Conservation (phyloP, 2,113 vertebrate species). For the Progne subis region DNA sequence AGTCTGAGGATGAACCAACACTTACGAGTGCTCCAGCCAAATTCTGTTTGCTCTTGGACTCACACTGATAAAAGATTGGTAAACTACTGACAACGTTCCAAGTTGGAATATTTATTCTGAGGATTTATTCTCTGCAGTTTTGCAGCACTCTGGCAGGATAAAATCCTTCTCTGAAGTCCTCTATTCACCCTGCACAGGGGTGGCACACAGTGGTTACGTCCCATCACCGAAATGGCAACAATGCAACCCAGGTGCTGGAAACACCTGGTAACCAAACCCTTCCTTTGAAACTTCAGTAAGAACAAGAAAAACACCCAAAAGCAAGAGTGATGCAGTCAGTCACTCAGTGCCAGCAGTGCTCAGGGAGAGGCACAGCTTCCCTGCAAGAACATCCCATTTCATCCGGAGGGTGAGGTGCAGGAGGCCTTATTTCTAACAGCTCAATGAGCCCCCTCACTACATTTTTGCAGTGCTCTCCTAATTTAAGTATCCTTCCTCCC, state of each 20-base stretch:
- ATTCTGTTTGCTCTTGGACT: neutral
- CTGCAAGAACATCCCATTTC: neutral
- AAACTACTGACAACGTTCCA: rapidly evolving
- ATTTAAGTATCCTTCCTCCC: neutral
- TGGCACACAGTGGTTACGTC: neutral
- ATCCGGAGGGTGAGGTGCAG: neutral
- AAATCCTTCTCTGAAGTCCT: neutral
- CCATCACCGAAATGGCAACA: neutral
- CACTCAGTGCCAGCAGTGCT: neutral
- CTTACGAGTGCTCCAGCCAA: neutral
- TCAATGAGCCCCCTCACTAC: neutral
- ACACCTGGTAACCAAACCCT: neutral
- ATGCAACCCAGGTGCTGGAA: neutral
- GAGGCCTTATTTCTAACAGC: neutral
- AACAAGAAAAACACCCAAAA: neutral
- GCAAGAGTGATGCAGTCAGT: neutral
- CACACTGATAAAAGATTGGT: neutral
- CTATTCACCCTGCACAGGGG: neutral
- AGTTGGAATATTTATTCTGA: neutral
- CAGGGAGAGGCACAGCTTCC: neutral
- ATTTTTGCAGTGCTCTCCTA: neutral
- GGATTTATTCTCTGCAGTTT: neutral
- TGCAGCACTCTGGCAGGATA: neutral
- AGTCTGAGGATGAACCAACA: neutral
- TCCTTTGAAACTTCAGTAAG: neutral